Conservation (phyloP, 2,113 vertebrate genomes). For the Nerophis ophidion region DNA sequence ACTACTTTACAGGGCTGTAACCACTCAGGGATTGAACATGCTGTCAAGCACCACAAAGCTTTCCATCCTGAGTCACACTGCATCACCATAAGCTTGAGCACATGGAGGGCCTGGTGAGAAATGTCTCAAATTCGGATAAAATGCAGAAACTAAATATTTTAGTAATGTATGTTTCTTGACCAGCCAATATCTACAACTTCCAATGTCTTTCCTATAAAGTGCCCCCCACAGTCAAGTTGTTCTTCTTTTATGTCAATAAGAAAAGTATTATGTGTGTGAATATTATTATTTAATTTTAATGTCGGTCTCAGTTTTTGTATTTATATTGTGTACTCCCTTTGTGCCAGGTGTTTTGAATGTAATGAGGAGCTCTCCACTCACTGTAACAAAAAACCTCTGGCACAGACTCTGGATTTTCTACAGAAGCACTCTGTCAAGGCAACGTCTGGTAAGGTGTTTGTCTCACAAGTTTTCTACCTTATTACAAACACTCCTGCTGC, state of each 20-base stretch:
- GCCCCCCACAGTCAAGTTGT: conserved; percentile 2
- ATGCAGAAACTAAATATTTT: background rate
- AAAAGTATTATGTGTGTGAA: conserved; percentile 1
- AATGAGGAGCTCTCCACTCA: conserved; percentile 91
- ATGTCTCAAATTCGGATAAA: conserved; percentile 4
- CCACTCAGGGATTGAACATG: conserved; percentile 85
- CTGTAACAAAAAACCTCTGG: conserved; percentile 93
- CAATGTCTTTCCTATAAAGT: background rate
- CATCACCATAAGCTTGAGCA: conserved; percentile 85
- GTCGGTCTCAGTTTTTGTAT: conserved; percentile 9
- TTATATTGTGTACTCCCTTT: conserved; percentile 15
- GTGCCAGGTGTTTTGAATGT: conserved; percentile 91
- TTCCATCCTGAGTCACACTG: conserved; percentile 81
- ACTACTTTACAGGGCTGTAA: conserved; percentile 79
- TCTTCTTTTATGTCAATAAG: background rate
- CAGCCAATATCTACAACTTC: background rate
- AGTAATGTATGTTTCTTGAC: background rate
- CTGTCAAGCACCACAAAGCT: conserved; percentile 82
- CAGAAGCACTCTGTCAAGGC: conserved; percentile 89
- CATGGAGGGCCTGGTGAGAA: conserved; percentile 92
- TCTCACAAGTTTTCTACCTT: background rate
- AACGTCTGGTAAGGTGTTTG: conserved; percentile 78
- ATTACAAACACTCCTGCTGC: background rate
- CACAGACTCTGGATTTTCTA: conserved; percentile 92
- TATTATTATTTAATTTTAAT: background rate